A percentile compares a stretch with the other conserved stretches of the same genome.
Evolutionary conservation across 2,797 vertebrate species (phyloP).

Genomic region (Micromesistius poutassou): DNA sequence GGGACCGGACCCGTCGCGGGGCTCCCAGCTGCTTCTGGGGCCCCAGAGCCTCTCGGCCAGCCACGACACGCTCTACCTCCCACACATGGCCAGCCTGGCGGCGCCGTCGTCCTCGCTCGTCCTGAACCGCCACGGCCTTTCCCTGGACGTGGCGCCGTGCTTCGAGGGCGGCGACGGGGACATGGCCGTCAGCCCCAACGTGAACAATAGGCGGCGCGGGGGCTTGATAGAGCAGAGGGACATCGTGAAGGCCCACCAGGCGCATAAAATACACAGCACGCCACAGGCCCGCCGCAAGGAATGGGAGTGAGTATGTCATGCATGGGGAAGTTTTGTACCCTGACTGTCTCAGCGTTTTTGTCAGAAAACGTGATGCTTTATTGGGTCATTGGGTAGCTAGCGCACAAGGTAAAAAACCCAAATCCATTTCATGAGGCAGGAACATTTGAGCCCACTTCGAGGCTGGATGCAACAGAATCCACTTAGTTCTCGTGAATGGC

Average conservation of each 20-base stretch:
- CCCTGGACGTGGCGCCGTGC: slow-evolving; percentile 57
- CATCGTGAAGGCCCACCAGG: slow-evolving; percentile 94
- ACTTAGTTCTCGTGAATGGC: neutral
- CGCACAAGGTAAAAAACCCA: neutral
- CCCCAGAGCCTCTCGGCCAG: slow-evolving; percentile 75
- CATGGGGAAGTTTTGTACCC: neutral
- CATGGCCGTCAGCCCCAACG: slow-evolving; percentile 81
- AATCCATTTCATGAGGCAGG: neutral
- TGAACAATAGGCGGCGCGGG: slow-evolving; percentile 88
- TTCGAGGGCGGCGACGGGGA: slow-evolving; percentile 71
- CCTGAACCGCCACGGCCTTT: slow-evolving; percentile 53
- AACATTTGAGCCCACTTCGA: neutral
- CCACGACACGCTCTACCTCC: slow-evolving; percentile 77
- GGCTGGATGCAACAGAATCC: neutral
- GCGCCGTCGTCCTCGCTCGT: slow-evolving; percentile 35
- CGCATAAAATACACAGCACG: slow-evolving; percentile 97
- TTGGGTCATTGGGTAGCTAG: neutral
- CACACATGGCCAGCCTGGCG: slow-evolving; percentile 49
- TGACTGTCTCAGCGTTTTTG: neutral
- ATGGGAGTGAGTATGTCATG: slow-evolving; percentile 89
- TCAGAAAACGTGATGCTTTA: neutral
- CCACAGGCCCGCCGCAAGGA: slow-evolving; percentile 95
- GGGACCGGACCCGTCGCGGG: slow-evolving; percentile 37
- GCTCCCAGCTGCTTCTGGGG: slow-evolving; percentile 73
- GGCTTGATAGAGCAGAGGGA: slow-evolving; percentile 94